Evolutionary conservation across 2,888 invertebrate species (phyloP).

Genomic region (Archips xylosteana): DNA sequence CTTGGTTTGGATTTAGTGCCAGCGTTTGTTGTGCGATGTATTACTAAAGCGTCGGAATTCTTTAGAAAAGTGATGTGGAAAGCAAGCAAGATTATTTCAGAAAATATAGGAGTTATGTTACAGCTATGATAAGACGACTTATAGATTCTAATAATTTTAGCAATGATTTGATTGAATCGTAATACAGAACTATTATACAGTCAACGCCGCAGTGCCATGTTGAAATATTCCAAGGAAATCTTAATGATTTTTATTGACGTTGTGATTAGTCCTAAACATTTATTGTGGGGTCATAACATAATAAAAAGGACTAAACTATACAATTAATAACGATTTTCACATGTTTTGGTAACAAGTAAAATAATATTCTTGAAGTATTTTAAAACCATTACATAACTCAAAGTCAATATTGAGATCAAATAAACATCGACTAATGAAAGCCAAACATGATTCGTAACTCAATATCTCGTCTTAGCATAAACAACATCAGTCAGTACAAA

Average conservation of each 20-base stretch:
- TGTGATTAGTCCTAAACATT: no score
- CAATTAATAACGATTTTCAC: no score
- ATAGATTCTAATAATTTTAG: no score
- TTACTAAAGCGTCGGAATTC: constrained; percentile 8
- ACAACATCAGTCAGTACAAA: constrained; percentile 8
- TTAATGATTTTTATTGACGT: no score
- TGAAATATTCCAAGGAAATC: no score
- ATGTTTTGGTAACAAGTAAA: no score
- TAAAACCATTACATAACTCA: not conserved
- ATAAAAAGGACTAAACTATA: not conserved
- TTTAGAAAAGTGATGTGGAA: not conserved
- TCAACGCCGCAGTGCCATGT: no score
- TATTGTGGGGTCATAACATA: not conserved
- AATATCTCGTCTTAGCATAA: constrained; percentile 1
- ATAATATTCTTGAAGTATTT: not conserved
- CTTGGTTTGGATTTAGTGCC: constrained; percentile 40
- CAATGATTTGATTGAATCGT: no score
- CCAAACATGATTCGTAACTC: constrained; percentile 10
- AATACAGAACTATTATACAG: no score
- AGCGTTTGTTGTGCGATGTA: constrained; percentile 21
- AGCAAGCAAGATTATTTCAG: not conserved
- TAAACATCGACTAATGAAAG: constrained; percentile 5
- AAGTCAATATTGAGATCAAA: not conserved
- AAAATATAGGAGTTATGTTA: not conserved
- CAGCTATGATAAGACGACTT: no score